These are phyloP conservation scores for Andrena dorsata DNA, from an alignment of 2,888 invertebrate species.

Conservation along the genomic window DNA sequence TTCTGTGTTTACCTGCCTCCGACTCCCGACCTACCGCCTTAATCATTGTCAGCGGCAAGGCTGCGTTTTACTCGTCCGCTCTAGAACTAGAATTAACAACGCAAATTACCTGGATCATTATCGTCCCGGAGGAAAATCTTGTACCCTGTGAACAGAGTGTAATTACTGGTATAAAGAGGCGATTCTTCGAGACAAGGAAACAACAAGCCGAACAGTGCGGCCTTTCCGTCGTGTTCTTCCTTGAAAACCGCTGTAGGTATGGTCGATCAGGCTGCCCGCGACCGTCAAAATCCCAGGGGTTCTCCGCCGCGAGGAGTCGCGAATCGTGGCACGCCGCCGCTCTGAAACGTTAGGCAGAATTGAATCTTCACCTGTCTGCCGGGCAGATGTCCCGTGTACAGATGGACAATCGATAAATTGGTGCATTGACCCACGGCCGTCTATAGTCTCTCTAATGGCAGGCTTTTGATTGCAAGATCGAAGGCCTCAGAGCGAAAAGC, in stretches of 20 bases:
- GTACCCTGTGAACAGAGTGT: too few relatives aligned
- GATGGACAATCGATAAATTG: slow-evolving; percentile 57
- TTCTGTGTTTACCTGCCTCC: not conserved
- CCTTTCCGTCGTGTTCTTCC: not conserved
- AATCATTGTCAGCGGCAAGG: not conserved
- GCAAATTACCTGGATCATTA: not conserved
- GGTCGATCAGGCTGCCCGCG: not conserved
- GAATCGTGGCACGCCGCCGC: not conserved
- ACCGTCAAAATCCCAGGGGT: not conserved
- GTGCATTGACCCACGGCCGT: slow-evolving; percentile 43
- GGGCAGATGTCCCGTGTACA: slow-evolving; percentile 27
- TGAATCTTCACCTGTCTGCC: slow-evolving; percentile 11
- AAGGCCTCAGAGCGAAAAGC: slow-evolving; percentile 6
- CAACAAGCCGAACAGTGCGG: not conserved
- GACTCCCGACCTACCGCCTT: not conserved
- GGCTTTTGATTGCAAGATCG: not conserved
- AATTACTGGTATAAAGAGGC: too few relatives aligned
- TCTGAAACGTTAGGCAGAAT: not conserved
- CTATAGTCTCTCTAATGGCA: slow-evolving; percentile 7
- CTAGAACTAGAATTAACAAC: not conserved
- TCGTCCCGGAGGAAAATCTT: too few relatives aligned
- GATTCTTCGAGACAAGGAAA: too few relatives aligned
- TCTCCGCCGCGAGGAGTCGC: not conserved
- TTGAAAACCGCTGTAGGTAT: not conserved
- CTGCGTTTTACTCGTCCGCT: not conserved